Conservation (phyloP, 2,797 vertebrate genomes). For the Aselliscus stoliczkanus region DNA sequence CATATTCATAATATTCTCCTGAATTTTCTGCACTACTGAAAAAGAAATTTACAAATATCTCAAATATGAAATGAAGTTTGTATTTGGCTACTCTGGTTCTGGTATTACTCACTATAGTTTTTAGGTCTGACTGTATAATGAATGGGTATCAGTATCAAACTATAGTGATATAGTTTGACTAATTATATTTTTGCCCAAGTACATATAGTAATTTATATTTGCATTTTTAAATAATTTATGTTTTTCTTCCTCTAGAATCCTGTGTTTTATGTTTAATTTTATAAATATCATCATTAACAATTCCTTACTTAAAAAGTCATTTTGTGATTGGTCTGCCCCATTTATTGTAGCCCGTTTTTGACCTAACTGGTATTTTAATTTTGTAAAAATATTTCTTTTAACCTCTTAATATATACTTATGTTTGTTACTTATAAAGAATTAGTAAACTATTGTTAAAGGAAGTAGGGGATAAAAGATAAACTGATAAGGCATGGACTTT, state of each 20-base stretch:
- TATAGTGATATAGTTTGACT: background rate
- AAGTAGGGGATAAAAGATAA: background rate
- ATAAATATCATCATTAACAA: background rate
- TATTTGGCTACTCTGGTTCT: background rate
- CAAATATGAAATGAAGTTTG: conserved; percentile 4
- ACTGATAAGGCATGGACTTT: background rate
- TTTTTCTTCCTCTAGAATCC: background rate
- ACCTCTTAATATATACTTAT: background rate
- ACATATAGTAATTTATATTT: background rate
- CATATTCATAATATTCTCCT: background rate
- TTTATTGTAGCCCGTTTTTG: background rate
- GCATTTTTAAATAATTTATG: background rate
- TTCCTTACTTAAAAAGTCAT: background rate
- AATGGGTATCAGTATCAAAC: background rate
- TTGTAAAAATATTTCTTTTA: background rate
- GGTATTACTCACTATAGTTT: background rate
- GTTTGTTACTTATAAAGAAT: background rate
- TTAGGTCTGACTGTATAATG: background rate
- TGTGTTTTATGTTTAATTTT: background rate
- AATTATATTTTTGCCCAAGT: background rate
- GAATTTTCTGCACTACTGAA: background rate
- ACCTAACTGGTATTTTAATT: background rate
- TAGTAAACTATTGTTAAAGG: background rate
- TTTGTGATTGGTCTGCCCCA: background rate
- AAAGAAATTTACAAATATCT: background rate